These are phyloP conservation scores for Zoroaster sp. DNA, from an alignment of 53 echinoderm and acorn worm species.

Conservation along the genomic window DNA sequence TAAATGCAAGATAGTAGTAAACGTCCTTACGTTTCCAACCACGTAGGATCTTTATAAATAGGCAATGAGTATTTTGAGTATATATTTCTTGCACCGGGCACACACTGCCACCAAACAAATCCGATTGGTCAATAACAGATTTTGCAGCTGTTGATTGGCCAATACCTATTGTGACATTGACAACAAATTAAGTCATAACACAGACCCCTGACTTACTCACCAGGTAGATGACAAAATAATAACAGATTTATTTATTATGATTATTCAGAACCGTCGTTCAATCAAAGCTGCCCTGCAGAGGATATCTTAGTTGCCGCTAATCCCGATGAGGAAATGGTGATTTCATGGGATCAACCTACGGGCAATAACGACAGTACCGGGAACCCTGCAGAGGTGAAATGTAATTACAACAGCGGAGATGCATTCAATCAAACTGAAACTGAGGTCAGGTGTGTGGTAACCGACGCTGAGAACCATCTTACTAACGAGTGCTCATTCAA, in stretches of 20 bases:
- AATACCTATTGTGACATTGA: too few species aligned
- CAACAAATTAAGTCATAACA: too few species aligned
- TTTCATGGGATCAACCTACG: neutral
- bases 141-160: too few species aligned
- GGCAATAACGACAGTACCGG: constrained; percentile 3
- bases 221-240: neutral
- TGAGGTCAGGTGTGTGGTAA: neutral
- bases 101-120: too few species aligned
- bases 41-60: too few species aligned
- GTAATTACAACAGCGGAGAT: neutral
- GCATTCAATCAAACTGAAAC: constrained; percentile 22
- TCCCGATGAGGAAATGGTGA: neutral
- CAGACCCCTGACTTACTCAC: neutral
- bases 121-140: too few species aligned
- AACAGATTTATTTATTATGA: neutral
- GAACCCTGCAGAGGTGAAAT: neutral
- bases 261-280: neutral
- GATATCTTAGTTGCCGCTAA: neutral
- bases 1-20: too few species aligned
- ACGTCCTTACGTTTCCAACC: too few species aligned
- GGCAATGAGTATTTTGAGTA: too few species aligned
- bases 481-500: neutral
- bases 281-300: neutral
- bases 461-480: neutral
- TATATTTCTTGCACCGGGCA: too few species aligned